phyloP scores from a whole-genome alignment of 2,888 invertebrate species.

The Periphyllus acericola region DNA sequence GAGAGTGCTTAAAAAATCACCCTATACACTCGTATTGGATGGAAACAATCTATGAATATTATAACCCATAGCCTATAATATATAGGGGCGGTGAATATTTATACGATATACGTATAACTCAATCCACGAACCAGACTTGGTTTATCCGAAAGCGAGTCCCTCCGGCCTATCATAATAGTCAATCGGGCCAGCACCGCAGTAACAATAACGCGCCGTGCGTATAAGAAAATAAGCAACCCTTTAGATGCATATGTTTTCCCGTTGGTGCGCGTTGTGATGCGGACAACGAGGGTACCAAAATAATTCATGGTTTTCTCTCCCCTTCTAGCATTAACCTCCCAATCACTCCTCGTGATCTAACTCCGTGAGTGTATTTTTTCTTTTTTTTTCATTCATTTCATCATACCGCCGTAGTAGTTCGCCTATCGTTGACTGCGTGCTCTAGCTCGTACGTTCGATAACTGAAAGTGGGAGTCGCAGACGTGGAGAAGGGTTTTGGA shows the following conservation, averaged over 20 bases:
- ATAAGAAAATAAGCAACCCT: background rate
- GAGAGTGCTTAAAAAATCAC: too few relatives aligned
- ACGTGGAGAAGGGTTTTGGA: background rate
- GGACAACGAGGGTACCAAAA: background rate
- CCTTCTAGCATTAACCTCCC: too few relatives aligned
- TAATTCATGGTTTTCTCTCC: conserved; percentile 16
- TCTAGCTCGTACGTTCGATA: background rate
- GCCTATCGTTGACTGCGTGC: conserved; percentile 11
- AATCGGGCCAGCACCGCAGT: background rate
- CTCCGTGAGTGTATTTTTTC: too few relatives aligned
- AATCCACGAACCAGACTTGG: too few relatives aligned
- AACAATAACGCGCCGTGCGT: background rate
- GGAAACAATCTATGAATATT: background rate
- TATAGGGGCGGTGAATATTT: background rate
- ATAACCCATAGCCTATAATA: background rate
- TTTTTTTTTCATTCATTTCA: background rate
- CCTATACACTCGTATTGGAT: background rate
- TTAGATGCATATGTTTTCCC: background rate
- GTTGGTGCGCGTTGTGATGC: background rate
- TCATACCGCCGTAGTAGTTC: background rate
- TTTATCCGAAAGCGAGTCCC: background rate
- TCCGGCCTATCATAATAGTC: background rate
- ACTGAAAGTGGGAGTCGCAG: background rate
- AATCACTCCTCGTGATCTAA: too few relatives aligned
- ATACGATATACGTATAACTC: background rate